phyloP scores from a whole-genome alignment of 2,888 invertebrate species.

The Drepana falcataria region DNA sequence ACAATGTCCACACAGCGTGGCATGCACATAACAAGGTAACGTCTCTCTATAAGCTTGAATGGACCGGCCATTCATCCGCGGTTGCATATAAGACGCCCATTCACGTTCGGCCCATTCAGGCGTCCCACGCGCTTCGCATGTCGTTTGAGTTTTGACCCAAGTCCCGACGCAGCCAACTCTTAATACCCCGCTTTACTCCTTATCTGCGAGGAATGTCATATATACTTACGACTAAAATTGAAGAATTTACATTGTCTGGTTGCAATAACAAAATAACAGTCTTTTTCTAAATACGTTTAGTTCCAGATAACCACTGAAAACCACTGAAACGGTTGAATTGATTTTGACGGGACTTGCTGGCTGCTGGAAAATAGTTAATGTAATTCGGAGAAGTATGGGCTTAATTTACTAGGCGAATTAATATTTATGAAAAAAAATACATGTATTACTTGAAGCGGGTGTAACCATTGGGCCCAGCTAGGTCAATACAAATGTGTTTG shows the following conservation, averaged over 20 bases:
- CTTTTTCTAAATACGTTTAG: no score
- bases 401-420: no score
- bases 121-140: constrained; percentile 41
- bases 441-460: no score
- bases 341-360: no score
- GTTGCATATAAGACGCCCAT: constrained; percentile 33
- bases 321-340: no score
- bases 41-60: constrained; percentile 32
- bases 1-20: constrained; percentile 16
- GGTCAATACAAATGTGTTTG: constrained; percentile 2
- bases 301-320: no score
- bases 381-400: no score
- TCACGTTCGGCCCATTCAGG: constrained; percentile 32
- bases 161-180: constrained; percentile 20
- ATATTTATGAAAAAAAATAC: no score
- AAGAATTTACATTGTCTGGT: no score
- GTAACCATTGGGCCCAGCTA: not conserved
- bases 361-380: no score
- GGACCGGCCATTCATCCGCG: constrained; percentile 39
- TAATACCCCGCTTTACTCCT: constrained; percentile 23
- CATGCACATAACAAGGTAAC: constrained; percentile 28
- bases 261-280: no score
- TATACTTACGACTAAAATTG: not conserved
- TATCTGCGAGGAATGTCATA: constrained; percentile 9
- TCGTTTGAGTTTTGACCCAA: constrained; percentile 11